Percentiles rank a stretch among this genome's conserved stretches.
Conservation (phyloP, 2,113 vertebrate species). For the Neoarius graeffei region DNA sequence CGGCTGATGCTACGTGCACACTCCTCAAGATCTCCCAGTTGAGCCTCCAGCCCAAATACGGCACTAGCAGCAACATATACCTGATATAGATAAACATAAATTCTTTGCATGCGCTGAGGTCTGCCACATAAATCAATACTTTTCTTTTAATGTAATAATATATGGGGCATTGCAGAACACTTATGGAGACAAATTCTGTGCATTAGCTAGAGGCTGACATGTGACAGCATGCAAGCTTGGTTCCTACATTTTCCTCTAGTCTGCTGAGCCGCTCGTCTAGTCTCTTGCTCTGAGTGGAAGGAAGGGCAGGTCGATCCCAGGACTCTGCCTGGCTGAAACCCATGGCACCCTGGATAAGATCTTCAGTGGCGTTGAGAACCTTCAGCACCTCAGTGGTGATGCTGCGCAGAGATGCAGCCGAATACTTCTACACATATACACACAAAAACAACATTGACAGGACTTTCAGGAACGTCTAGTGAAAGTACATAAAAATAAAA, state of each 20-base stretch:
- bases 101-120: background rate
- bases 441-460: background rate
- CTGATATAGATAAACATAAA: constrained; percentile 61
- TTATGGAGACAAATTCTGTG: background rate
- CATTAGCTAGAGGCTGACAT: background rate
- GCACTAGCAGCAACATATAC: constrained; percentile 90
- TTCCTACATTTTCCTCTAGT: constrained; percentile 90
- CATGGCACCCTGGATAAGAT: constrained; percentile 82
- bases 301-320: constrained; percentile 59
- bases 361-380: constrained; percentile 93
- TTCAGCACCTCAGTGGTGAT: constrained; percentile 96
- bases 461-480: background rate
- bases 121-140: background rate
- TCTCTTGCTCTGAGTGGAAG: constrained; percentile 73
- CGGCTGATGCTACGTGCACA: constrained; percentile 83
- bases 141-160: background rate
- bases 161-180: background rate
- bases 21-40: constrained; percentile 84
- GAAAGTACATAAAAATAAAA: background rate
- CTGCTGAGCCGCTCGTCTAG: constrained; percentile 89
- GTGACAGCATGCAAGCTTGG: background rate
- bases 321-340: constrained; percentile 58
- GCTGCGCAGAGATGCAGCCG: constrained; percentile 90
- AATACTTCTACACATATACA: constrained; percentile 76
- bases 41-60: constrained; percentile 86